These are phyloP conservation scores for Hesperophylax magnus DNA, from an alignment of 1,140 invertebrate species.

Conservation along the genomic window DNA sequence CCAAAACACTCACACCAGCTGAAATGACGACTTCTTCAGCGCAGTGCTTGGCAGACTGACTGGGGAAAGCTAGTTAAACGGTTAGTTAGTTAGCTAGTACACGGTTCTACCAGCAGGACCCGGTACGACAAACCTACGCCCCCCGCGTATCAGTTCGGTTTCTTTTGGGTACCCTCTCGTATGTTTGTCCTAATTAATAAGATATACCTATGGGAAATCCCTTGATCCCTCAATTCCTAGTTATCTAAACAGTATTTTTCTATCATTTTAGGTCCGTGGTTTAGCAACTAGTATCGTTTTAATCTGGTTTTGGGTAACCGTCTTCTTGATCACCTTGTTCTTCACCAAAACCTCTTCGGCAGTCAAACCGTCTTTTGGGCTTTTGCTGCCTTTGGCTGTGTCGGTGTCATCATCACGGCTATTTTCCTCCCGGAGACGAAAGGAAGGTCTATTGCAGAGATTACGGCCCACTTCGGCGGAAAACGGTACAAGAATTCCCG, in stretches of 20 bases:
- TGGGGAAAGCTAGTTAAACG: too few relatives aligned
- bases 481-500: not conserved
- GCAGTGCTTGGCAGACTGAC: too few relatives aligned
- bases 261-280: not conserved
- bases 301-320: not conserved
- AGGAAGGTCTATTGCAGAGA: not conserved
- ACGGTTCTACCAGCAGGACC: too few relatives aligned
- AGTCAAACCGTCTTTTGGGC: constrained; percentile 8
- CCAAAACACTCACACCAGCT: too few relatives aligned
- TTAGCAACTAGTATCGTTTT: constrained; percentile 12
- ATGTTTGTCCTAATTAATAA: not conserved
- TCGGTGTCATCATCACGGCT: not conserved
- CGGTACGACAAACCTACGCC: too few relatives aligned
- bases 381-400: not conserved
- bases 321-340: constrained; percentile 15
- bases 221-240: not conserved
- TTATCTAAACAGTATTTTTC: not conserved
- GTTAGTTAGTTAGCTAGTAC: too few relatives aligned
- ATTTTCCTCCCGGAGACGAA: constrained; percentile 23
- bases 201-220: not conserved
- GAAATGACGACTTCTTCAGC: too few relatives aligned
- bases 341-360: not conserved
- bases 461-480: not conserved
- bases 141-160: too few relatives aligned
- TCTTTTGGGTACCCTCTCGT: too few relatives aligned